Evolutionary conservation across 2,797 vertebrate genomes (phyloP).

Genomic region (Acestrorhynchus altus): DNA sequence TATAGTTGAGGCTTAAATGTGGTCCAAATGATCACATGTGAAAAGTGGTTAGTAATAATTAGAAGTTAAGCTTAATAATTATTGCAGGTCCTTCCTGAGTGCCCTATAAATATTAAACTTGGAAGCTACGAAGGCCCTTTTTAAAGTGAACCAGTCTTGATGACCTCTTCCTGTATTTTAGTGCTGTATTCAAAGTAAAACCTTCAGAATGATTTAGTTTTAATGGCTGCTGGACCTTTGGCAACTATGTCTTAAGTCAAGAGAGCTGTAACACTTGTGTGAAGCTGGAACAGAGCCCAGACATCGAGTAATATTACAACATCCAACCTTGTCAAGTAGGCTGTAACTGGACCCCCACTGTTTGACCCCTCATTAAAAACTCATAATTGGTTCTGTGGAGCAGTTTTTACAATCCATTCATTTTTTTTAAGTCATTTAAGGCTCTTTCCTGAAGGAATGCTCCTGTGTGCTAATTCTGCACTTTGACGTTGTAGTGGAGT

Average conservation of each 20-base stretch:
- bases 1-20: too few relatives aligned
- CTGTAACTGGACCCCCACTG: neutral
- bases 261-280: conserved; percentile 6
- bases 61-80: too few relatives aligned
- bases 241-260: conserved; percentile 20
- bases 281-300: conserved; percentile 30
- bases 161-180: neutral
- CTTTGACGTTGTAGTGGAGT: neutral
- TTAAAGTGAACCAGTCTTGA: neutral
- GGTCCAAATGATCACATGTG: too few relatives aligned
- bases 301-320: neutral
- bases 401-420: neutral
- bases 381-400: neutral
- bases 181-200: conserved; percentile 2
- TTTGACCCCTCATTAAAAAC: neutral
- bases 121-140: neutral
- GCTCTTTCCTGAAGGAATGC: neutral
- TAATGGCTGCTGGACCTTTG: conserved; percentile 27
- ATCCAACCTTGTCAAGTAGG: neutral
- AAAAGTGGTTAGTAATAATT: too few relatives aligned
- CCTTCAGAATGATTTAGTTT: conserved; percentile 3
- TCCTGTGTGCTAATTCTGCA: neutral
- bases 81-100: too few relatives aligned
- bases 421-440: neutral
- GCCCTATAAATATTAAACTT: neutral